phyloP scores from a whole-genome alignment of 2,888 invertebrate species.

The Resseliella maxima region DNA sequence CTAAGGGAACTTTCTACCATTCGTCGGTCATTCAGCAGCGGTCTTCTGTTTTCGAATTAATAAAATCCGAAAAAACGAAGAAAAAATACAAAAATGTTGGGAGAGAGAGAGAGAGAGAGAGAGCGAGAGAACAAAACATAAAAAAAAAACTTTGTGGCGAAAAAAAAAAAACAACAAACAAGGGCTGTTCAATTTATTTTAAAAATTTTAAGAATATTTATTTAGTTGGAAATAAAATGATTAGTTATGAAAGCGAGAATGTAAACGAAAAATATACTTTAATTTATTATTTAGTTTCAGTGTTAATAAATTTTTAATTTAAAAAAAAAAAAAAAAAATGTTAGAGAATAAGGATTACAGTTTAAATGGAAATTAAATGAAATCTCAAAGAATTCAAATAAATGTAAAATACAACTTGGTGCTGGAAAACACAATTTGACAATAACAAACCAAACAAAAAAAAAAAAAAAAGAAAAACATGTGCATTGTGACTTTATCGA shows the following conservation, averaged over 20 bases:
- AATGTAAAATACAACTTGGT: constrained; percentile 29
- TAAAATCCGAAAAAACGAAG: not conserved
- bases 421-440: not conserved
- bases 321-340: not conserved
- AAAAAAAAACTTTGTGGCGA: not conserved
- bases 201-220: not conserved
- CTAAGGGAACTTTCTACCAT: not conserved
- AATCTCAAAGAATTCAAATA: constrained; percentile 17
- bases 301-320: not conserved
- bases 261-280: not conserved
- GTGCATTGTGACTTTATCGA: not conserved
- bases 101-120: not conserved
- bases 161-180: not conserved
- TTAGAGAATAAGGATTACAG: constrained; percentile 20
- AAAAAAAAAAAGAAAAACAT: not conserved
- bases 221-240: not conserved
- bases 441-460: no score
- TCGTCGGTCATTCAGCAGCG: constrained; percentile 27
- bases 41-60: not conserved
- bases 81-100: no score
- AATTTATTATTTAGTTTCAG: no score
- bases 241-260: not conserved
- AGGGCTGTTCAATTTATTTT: not conserved
- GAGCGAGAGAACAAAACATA: not conserved
- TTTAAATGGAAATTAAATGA: constrained; percentile 11